These are phyloP conservation scores for Cygnus atratus DNA, from an alignment of 2,113 vertebrate genomes.

Conservation along the genomic window DNA sequence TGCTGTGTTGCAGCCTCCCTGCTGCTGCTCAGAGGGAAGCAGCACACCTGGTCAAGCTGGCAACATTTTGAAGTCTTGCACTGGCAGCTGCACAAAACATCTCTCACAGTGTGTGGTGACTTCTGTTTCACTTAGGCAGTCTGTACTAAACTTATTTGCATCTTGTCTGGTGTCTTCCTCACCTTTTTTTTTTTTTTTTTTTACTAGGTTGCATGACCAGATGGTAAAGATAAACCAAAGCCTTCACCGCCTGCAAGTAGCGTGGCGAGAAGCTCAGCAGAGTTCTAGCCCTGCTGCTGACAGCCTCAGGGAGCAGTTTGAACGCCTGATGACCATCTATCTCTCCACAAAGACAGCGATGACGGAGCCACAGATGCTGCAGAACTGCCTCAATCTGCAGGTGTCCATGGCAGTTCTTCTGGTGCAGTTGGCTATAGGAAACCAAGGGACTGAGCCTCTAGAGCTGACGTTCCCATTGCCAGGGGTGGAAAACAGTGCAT, in stretches of 20 bases:
- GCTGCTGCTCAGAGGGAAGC: neutral
- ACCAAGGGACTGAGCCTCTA: slow-evolving; percentile 83
- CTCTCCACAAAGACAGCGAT: slow-evolving; percentile 94
- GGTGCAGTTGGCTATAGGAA: slow-evolving; percentile 89
- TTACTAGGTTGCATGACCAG: slow-evolving; percentile 91
- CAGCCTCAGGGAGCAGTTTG: slow-evolving; percentile 93
- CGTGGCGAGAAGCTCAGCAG: slow-evolving; percentile 94
- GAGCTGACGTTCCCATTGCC: slow-evolving; percentile 89
- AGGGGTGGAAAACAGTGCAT: slow-evolving; percentile 76
- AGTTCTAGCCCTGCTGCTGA: slow-evolving; percentile 86
- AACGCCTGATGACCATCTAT: slow-evolving; percentile 96
- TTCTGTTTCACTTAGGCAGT: accelerated
- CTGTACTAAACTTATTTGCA: accelerated
- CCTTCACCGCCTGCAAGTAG: slow-evolving; percentile 94
- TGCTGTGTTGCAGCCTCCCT: neutral
- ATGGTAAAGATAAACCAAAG: slow-evolving; percentile 99
- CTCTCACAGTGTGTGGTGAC: accelerated
- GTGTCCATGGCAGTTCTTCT: slow-evolving; percentile 91
- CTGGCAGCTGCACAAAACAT: neutral
- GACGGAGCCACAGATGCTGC: slow-evolving; percentile 92
- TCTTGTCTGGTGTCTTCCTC: neutral
- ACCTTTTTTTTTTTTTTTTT: neutral
- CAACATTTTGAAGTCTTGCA: neutral
- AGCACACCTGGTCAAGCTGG: neutral
- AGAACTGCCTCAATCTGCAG: slow-evolving; percentile 95